Conservation (phyloP, 2,888 invertebrate genomes). For the Parnassius smintheus region DNA sequence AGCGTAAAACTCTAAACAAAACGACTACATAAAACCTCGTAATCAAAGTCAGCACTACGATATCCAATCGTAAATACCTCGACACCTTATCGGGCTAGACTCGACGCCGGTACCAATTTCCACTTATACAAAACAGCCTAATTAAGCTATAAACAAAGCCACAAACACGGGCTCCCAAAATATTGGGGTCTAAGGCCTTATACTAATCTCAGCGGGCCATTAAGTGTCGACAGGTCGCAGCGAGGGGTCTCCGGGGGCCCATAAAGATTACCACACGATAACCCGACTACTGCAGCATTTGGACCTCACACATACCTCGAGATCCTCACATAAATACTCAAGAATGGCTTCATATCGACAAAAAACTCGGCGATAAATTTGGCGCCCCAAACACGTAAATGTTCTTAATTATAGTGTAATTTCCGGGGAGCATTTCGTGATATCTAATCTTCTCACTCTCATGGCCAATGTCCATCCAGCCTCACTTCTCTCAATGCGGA, state of each 20-base stretch:
- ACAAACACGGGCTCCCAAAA: conserved; percentile 73
- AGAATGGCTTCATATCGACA: conserved; percentile 76
- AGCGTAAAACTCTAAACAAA: conserved; percentile 57
- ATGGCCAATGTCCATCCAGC: conserved; percentile 56
- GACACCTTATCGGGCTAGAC: conserved; percentile 75
- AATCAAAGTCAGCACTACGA: conserved; percentile 46
- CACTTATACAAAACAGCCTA: conserved; percentile 78
- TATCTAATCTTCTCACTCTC: conserved; percentile 74
- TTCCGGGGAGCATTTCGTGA: conserved; percentile 62
- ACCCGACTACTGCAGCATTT: conserved; percentile 69
- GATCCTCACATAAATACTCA: conserved; percentile 72
- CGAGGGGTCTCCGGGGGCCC: conserved; percentile 69
- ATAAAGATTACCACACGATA: conserved; percentile 79
- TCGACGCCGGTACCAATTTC: conserved; percentile 63
- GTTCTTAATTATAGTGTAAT: conserved; percentile 79
- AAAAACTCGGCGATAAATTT: conserved; percentile 80
- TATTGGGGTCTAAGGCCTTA: conserved; percentile 53
- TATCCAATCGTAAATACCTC: conserved; percentile 77
- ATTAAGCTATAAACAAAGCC: conserved; percentile 80
- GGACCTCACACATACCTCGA: conserved; percentile 73
- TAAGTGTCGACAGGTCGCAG: conserved; percentile 77
- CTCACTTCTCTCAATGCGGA: conserved; percentile 41
- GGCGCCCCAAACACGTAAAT: conserved; percentile 79
- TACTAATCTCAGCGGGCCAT: conserved; percentile 74
- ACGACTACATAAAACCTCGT: conserved; percentile 49